phyloP scores from a whole-genome alignment of 1,140 invertebrate genomes.

The Calephelis nemesis region DNA sequence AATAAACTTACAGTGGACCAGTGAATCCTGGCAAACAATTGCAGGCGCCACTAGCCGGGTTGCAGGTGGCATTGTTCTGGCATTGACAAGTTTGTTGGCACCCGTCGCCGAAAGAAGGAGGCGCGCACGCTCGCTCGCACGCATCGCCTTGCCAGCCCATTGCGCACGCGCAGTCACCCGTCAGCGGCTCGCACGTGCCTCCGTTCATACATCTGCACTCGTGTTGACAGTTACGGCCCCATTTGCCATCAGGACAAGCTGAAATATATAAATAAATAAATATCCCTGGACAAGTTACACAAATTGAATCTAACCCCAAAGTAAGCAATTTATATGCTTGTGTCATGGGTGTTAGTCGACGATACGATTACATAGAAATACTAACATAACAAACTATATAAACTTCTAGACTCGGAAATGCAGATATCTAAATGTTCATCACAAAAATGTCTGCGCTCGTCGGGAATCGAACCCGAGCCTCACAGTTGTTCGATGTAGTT shows the following conservation, averaged over 20 bases:
- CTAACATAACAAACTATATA: too few relatives aligned
- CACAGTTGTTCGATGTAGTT: too few relatives aligned
- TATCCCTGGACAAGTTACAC: too few relatives aligned
- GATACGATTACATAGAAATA: too few relatives aligned
- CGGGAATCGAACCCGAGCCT: too few relatives aligned
- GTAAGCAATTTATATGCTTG: too few relatives aligned
- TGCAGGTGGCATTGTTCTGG: slow-evolving; percentile 89
- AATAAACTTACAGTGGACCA: slow-evolving; percentile 78
- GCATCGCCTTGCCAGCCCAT: slow-evolving; percentile 84
- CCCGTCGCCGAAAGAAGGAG: slow-evolving; percentile 85
- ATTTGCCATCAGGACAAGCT: slow-evolving; percentile 86
- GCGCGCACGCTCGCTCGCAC: slow-evolving; percentile 85
- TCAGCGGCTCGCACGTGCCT: slow-evolving; percentile 88
- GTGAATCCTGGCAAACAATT: slow-evolving; percentile 85
- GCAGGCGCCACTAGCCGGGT: slow-evolving; percentile 85
- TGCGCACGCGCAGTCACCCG: slow-evolving; percentile 84
- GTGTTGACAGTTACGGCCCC: slow-evolving; percentile 87
- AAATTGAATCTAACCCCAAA: too few relatives aligned
- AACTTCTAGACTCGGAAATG: too few relatives aligned
- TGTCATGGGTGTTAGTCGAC: too few relatives aligned
- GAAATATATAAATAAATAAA: slow-evolving; percentile 26
- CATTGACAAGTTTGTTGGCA: slow-evolving; percentile 91
- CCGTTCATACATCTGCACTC: slow-evolving; percentile 94
- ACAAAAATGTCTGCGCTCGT: too few relatives aligned
- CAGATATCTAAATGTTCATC: too few relatives aligned